Evolutionary conservation across 2,797 vertebrate species (phyloP).

Genomic region (Gallinago nigripennis): DNA sequence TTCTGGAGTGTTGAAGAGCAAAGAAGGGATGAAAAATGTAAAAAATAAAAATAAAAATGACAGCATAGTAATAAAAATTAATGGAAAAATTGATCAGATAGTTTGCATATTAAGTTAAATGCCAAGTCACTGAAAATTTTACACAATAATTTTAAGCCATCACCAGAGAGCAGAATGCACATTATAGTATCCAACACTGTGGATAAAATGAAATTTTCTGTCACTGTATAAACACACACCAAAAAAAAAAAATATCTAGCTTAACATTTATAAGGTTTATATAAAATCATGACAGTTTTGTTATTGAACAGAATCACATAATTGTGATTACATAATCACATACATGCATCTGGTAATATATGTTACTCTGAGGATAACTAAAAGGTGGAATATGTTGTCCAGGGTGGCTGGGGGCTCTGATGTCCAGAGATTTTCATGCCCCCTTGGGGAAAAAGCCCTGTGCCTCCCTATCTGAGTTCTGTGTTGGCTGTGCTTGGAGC

Average conservation of each 20-base stretch:
- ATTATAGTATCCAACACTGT: background rate
- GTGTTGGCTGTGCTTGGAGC: background rate
- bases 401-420: background rate
- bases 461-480: accelerated
- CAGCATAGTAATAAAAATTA: background rate
- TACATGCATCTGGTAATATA: background rate
- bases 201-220: background rate
- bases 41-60: background rate
- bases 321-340: background rate
- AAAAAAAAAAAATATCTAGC: background rate
- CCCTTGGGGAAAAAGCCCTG: accelerated
- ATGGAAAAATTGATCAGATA: background rate
- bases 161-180: background rate
- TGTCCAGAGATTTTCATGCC: accelerated
- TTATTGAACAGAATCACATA: background rate
- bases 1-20: background rate
- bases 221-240: background rate
- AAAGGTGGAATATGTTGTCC: background rate
- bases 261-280: background rate
- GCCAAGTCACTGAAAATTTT: background rate
- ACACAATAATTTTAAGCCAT: background rate
- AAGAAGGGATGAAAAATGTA: background rate
- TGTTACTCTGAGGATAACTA: background rate
- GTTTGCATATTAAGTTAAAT: background rate
- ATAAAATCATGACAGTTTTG: background rate